Conservation (phyloP, 2,888 invertebrate genomes). For the Amphipoea oculea region DNA sequence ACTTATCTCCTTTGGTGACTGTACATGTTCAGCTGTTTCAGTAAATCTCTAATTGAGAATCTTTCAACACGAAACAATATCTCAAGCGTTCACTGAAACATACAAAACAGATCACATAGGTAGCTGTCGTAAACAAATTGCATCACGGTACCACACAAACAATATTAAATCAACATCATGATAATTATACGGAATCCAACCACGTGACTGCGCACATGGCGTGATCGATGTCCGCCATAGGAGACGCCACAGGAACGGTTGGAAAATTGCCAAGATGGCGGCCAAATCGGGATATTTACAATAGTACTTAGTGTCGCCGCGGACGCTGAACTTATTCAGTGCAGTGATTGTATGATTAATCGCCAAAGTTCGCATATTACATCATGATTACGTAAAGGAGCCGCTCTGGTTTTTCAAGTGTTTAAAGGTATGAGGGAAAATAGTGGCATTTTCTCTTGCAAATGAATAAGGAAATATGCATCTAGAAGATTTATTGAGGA, state of each 20-base stretch:
- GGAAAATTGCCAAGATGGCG: constrained; percentile 78
- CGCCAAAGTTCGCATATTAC: constrained; percentile 21
- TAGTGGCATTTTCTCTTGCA: background rate
- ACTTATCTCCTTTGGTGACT: too few species aligned
- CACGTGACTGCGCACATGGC: constrained; percentile 76
- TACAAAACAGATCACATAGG: background rate
- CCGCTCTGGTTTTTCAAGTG: background rate
- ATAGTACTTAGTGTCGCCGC: constrained; percentile 66
- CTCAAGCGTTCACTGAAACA: constrained; percentile 5
- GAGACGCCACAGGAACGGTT: constrained; percentile 74
- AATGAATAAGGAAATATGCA: constrained; percentile 27
- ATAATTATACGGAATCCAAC: constrained; percentile 50
- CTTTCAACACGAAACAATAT: constrained; percentile 7
- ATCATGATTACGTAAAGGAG: constrained; percentile 3
- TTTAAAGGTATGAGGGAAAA: background rate
- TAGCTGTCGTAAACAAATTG: constrained; percentile 31
- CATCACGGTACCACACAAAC: constrained; percentile 36
- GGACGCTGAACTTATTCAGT: constrained; percentile 72
- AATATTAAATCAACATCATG: constrained; percentile 53
- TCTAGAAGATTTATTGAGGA: constrained; percentile 20
- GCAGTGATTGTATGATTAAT: constrained; percentile 42
- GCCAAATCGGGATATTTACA: constrained; percentile 83
- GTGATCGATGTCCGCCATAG: constrained; percentile 75
- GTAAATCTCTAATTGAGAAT: background rate
- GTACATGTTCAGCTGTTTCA: background rate